Conservation (phyloP, 2,113 vertebrate species). For the Sterna hirundo region DNA sequence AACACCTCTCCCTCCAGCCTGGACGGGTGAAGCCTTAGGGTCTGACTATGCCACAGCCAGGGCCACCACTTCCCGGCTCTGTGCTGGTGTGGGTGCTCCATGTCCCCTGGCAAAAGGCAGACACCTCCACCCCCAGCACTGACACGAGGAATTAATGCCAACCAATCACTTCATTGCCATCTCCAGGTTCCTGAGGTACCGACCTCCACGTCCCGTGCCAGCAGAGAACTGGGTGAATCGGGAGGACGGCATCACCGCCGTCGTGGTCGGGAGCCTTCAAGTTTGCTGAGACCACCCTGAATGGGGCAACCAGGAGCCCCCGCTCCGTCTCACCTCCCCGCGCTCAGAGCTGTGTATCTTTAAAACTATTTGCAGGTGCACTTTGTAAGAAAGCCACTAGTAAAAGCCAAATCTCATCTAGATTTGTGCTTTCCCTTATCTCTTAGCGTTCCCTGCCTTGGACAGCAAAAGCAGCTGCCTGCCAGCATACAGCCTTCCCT, state of each 20-base stretch:
- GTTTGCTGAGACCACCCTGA: background rate
- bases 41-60: background rate
- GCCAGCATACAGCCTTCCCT: background rate
- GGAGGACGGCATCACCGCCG: background rate
- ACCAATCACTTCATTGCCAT: background rate
- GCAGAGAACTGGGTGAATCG: background rate
- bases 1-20: background rate
- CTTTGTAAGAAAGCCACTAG: background rate
- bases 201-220: background rate
- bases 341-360: accelerated
- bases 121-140: background rate
- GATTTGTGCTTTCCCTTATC: background rate
- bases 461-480: background rate
- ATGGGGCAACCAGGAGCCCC: background rate
- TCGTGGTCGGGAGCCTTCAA: background rate
- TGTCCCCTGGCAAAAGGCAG: background rate
- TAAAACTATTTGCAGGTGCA: background rate
- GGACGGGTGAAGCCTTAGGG: background rate
- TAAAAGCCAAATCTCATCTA: background rate
- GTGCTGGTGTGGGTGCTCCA: too few relatives aligned
- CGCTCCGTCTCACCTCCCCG: background rate
- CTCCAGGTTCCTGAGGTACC: background rate
- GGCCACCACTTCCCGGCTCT: background rate
- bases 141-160: background rate
- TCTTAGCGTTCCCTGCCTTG: background rate